Evolutionary conservation across 1,140 invertebrate genomes (phyloP).

Genomic region (Euwallacea fornicatus): DNA sequence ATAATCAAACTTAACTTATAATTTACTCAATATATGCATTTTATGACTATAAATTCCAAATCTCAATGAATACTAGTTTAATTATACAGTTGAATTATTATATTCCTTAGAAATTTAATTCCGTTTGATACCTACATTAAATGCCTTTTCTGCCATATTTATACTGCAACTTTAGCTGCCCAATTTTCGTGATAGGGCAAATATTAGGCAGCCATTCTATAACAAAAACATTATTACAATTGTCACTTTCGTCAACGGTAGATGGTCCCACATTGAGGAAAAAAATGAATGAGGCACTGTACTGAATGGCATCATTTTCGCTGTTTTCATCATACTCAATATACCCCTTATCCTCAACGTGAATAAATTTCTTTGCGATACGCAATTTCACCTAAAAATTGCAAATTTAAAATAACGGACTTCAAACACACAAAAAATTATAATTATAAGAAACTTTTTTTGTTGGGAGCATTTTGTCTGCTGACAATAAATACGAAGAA

Average conservation of each 20-base stretch:
- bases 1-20: no score
- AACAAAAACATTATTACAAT: conserved; percentile 44
- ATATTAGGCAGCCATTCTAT: conserved; percentile 45
- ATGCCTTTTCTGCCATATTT: conserved; percentile 47
- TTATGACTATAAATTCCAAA: no score
- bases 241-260: conserved; percentile 47
- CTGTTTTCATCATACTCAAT: conserved; percentile 42
- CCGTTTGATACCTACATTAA: conserved; percentile 6
- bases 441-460: no score
- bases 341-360: conserved; percentile 40
- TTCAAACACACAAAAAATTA: conserved; percentile 3
- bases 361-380: conserved; percentile 45
- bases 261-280: conserved; percentile 46
- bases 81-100: no score
- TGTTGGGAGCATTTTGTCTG: no score
- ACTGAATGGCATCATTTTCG: conserved; percentile 27
- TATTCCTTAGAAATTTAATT: neutral
- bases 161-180: conserved; percentile 45
- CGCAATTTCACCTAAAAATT: conserved; percentile 45
- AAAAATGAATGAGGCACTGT: conserved; percentile 42
- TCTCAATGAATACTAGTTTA: no score
- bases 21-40: no score
- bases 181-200: conserved; percentile 38
- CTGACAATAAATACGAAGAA: no score
- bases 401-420: neutral